Percentiles rank a stretch among this genome's conserved stretches.
phyloP scores from a whole-genome alignment of 2,888 invertebrate genomes.

The Plagodis dolabraria region DNA sequence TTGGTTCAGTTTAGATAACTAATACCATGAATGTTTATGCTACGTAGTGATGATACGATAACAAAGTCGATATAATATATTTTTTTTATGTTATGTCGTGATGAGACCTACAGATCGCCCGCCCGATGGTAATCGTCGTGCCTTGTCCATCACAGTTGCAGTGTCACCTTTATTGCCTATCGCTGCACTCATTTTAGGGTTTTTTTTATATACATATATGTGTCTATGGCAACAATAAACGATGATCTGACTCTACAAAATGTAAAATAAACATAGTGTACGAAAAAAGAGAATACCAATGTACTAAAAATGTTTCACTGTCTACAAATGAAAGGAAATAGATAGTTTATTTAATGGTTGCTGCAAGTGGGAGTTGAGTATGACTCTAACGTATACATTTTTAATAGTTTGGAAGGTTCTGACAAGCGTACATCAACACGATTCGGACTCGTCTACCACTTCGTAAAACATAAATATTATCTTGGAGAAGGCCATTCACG shows the following conservation, averaged over 20 bases:
- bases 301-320: slow-evolving; percentile 41
- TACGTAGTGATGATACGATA: no score
- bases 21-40: no score
- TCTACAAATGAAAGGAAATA: slow-evolving; percentile 53
- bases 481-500: slow-evolving; percentile 78
- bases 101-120: no score
- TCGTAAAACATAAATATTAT: slow-evolving; percentile 84
- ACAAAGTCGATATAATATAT: no score
- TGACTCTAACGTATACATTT: slow-evolving; percentile 54
- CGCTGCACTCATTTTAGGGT: no score
- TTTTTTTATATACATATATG: no score
- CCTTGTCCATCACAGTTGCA: no score
- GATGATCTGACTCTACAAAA: neutral
- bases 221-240: neutral
- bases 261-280: neutral
- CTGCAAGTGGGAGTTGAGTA: slow-evolving; percentile 50
- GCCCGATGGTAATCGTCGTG: no score
- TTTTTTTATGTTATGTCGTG: no score
- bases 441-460: slow-evolving; percentile 65
- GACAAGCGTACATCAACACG: slow-evolving; percentile 72
- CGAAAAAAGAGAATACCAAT: neutral
- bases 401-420: slow-evolving; percentile 57
- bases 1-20: no score
- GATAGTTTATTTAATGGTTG: slow-evolving; percentile 54
- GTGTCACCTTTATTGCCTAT: no score